Evolutionary conservation across 1,140 invertebrate species (phyloP).

Genomic region (Telenomus remus): DNA sequence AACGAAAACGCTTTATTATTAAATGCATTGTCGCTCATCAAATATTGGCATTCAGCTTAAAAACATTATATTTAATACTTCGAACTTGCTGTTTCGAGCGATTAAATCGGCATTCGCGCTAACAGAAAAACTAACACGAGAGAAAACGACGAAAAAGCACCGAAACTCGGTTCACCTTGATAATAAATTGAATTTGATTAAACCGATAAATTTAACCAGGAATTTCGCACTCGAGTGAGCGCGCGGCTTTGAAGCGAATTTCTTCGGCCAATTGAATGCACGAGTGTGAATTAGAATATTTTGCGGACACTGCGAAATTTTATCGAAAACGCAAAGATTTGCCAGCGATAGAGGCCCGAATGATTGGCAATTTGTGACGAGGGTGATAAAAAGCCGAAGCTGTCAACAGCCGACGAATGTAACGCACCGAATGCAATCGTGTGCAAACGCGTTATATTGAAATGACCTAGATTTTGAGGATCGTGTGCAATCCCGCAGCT

Average conservation of each 20-base stretch:
- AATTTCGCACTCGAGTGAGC: slow-evolving; percentile 26
- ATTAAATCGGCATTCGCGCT: background rate
- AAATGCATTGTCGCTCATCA: slow-evolving; percentile 9
- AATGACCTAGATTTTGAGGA: slow-evolving; percentile 23
- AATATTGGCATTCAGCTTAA: slow-evolving; percentile 36
- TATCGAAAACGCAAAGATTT: no score
- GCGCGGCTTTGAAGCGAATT: slow-evolving; percentile 11
- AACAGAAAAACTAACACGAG: slow-evolving; percentile 14
- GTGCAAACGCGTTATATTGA: slow-evolving; percentile 11
- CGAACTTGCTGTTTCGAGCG: slow-evolving; percentile 1
- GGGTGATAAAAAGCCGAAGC: background rate
- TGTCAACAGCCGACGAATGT: background rate
- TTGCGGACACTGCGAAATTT: no score
- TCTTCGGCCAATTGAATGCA: slow-evolving; percentile 3
- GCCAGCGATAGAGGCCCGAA: no score
- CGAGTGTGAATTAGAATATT: background rate
- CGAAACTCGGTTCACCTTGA: background rate
- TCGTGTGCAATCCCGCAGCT: slow-evolving; percentile 10
- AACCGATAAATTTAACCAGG: slow-evolving; percentile 19
- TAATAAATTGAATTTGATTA: slow-evolving; percentile 34
- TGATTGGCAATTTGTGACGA: slow-evolving; percentile 13
- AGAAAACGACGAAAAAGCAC: background rate
- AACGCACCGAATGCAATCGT: no score
- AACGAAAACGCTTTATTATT: slow-evolving; percentile 4
- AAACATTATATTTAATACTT: slow-evolving; percentile 29